Evolutionary conservation across 2,113 vertebrate species (phyloP).

Genomic region (Coptodon rendalli): DNA sequence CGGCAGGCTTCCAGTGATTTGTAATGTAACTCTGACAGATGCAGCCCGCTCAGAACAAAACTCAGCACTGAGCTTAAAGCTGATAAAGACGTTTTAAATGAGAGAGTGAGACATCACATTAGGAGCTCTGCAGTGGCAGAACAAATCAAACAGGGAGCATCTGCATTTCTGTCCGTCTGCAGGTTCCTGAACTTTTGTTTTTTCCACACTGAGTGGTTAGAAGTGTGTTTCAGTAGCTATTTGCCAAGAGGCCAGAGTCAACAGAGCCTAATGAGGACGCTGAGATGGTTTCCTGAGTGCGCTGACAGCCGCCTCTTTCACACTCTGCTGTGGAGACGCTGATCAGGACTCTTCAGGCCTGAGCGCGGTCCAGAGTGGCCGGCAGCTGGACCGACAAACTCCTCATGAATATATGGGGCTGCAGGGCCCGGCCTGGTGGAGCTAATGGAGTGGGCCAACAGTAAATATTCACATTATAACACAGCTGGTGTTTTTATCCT

Average conservation of each 20-base stretch:
- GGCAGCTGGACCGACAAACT: background rate
- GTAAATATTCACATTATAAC: background rate
- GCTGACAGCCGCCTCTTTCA: background rate
- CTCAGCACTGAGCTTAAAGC: rapidly evolving
- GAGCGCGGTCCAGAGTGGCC: background rate
- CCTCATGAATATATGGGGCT: background rate
- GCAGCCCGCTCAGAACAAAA: background rate
- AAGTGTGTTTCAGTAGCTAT: background rate
- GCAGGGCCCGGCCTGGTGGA: background rate
- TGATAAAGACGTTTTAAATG: background rate
- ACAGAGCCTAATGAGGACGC: background rate
- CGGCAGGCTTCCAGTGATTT: background rate
- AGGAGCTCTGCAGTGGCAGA: background rate
- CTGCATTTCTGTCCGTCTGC: background rate
- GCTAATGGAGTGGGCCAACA: background rate
- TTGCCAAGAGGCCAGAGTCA: background rate
- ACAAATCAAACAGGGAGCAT: background rate
- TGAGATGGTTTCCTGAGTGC: background rate
- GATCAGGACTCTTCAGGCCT: background rate
- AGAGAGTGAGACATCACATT: background rate
- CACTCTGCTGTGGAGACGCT: background rate
- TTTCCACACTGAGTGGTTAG: background rate
- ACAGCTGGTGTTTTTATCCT: background rate
- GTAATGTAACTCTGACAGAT: background rate
- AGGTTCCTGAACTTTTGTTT: background rate